Evolutionary conservation across 2,113 vertebrate genomes (phyloP).

Genomic region (Emydura subglobosa): DNA sequence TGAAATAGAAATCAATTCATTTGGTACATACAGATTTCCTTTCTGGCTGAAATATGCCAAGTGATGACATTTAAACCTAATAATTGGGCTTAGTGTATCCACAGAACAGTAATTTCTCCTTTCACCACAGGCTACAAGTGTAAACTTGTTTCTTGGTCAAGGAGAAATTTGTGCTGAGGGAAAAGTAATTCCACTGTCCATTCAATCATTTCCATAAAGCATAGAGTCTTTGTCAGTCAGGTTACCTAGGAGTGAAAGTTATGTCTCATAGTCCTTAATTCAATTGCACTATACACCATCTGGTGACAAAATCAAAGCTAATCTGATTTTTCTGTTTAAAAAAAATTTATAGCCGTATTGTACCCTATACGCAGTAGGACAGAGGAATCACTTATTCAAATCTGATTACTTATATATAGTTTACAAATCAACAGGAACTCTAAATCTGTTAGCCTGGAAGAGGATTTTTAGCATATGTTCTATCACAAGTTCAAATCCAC

Average conservation of each 20-base stretch:
- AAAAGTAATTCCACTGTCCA: slow-evolving; percentile 71
- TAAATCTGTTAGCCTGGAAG: slow-evolving; percentile 15
- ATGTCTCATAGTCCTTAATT: slow-evolving; percentile 66
- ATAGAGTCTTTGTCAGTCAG: slow-evolving; percentile 60
- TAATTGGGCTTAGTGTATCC: slow-evolving; percentile 23
- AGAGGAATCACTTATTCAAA: slow-evolving; percentile 41
- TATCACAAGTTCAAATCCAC: neutral
- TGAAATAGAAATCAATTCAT: slow-evolving; percentile 44
- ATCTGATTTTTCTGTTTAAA: slow-evolving; percentile 71
- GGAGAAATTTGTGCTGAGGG: slow-evolving; percentile 62
- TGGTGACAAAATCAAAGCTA: slow-evolving; percentile 77
- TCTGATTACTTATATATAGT: neutral
- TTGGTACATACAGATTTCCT: slow-evolving; percentile 41
- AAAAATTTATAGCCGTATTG: slow-evolving; percentile 40
- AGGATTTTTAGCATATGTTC: neutral
- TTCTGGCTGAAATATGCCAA: slow-evolving; percentile 48
- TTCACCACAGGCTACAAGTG: slow-evolving; percentile 48
- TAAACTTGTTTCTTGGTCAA: slow-evolving; percentile 74
- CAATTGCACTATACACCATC: slow-evolving; percentile 63
- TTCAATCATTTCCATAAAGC: slow-evolving; percentile 61
- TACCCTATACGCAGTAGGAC: slow-evolving; percentile 16
- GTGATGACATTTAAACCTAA: slow-evolving; percentile 60
- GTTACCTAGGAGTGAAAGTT: slow-evolving; percentile 76
- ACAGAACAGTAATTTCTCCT: slow-evolving; percentile 40
- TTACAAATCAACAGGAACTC: slow-evolving; percentile 6